Evolutionary conservation across 2,797 vertebrate species (phyloP), one percentile per base, ranked within the genome.

Genomic region (Aplochiton taeniatus): DNA sequence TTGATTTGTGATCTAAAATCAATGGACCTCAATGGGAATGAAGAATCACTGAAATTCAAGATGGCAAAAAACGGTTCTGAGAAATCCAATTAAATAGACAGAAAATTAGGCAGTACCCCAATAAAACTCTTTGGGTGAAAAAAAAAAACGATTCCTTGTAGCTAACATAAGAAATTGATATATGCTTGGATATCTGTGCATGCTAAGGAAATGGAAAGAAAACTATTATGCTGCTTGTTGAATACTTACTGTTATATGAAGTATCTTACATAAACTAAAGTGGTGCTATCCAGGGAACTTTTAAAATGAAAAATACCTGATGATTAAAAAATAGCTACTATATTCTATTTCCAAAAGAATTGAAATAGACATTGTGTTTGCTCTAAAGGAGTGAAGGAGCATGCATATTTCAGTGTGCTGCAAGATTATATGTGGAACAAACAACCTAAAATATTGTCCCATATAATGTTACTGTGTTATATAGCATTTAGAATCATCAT

Each of bases 171-270:
- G 12, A 59, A 77, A 54, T 9, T 68, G 53, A 53, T 73, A 43
- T 69, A 47, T 63, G 43, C 65, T 77, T 63, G 77, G 60, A 75
- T 73, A 66, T 68, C 61, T 79, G 66, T 89, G 88, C 88, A 89
- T 89, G 90, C 79, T 74, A 56, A 69, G 58, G 79, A 69, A 18
- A 11, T 74, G 68, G 41, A 57, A 69, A 48, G 1, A 48, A 12
- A 57, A 20, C 43, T 57, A 31, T 20, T 43, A 43, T 43, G 43
- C 18, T 52, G 14, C 54, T 53, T 58, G 17, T 59, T 61, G n/a
- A 48, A 16, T 31, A 48, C 58, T 53, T 41, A 53, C 20, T 20
- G 50, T 18, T 43, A 31, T 60, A 31, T 50, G 17, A 17, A 19
- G 52, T 45, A 19, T 46, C 6, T 13, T 9, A 9, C 16, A 51